Conservation (phyloP, 2,113 vertebrate genomes). For the Rhea americana region DNA sequence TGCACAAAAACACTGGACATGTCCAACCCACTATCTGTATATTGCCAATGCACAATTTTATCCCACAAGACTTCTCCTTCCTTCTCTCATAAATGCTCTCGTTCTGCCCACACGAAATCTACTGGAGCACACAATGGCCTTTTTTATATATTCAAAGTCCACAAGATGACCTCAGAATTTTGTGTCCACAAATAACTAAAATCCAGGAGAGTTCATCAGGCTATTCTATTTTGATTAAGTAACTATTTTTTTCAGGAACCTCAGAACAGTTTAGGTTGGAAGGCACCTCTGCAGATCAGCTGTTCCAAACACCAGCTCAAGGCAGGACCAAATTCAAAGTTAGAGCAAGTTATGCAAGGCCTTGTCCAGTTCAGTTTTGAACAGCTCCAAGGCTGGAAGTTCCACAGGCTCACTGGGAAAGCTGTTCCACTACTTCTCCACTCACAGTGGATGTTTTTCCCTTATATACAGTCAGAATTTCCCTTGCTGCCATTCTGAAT, state of each 20-base stretch:
- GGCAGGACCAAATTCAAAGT: no score
- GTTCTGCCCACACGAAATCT: neutral
- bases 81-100: neutral
- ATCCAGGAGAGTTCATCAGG: neutral
- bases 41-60: neutral
- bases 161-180: neutral
- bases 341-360: no score
- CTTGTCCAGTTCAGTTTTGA: no score
- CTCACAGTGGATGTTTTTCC: no score
- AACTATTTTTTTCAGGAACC: neutral
- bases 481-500: no score
- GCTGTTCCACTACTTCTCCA: no score
- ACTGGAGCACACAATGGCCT: neutral
- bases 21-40: neutral
- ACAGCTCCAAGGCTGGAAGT: no score
- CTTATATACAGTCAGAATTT: no score
- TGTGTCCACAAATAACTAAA: neutral
- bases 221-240: neutral
- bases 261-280: no score
- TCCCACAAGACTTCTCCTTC: neutral
- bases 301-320: no score
- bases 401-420: no score
- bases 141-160: neutral
- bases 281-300: no score
- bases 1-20: neutral